These are phyloP conservation scores for Gasterosteus aculeatus DNA, from an alignment of 2,113 vertebrate genomes.

Conservation along the genomic window DNA sequence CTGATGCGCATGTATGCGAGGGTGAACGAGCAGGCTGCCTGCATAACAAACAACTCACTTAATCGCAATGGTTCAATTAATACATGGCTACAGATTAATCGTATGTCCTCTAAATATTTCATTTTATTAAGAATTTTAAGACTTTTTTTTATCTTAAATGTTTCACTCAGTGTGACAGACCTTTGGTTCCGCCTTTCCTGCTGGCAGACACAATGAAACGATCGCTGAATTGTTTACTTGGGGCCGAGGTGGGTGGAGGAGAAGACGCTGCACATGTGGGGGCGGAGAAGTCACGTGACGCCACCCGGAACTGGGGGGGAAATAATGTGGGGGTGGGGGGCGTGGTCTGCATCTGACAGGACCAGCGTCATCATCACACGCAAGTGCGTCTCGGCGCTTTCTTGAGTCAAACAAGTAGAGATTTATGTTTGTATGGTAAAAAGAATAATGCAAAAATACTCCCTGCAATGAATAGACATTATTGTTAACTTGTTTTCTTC, in stretches of 20 bases:
- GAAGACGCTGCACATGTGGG: constrained; percentile 47
- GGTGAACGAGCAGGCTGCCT: neutral
- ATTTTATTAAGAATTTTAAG: neutral
- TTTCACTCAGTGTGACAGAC: neutral
- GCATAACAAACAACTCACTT: neutral
- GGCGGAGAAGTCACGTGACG: constrained; percentile 60
- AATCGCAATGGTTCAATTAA: neutral
- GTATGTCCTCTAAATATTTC: neutral
- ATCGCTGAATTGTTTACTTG: constrained; percentile 64
- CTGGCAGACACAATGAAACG: constrained; percentile 46
- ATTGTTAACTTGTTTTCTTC: neutral
- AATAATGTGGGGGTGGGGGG: neutral
- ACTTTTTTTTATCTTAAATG: neutral
- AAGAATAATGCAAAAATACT: neutral
- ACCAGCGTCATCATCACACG: constrained; percentile 21
- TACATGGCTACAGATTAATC: neutral
- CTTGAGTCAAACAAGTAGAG: neutral
- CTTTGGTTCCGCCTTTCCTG: constrained; percentile 6
- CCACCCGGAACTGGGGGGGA: constrained; percentile 48
- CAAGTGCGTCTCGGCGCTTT: neutral
- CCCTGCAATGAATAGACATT: no score
- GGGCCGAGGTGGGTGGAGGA: constrained; percentile 11
- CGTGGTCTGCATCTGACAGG: neutral
- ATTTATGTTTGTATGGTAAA: neutral
- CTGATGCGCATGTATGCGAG: constrained; percentile 11